Percentiles rank a stretch among this genome's conserved stretches.
Evolutionary conservation across 2,888 invertebrate species (phyloP).

Genomic region (Nemotelus nigrinus): DNA sequence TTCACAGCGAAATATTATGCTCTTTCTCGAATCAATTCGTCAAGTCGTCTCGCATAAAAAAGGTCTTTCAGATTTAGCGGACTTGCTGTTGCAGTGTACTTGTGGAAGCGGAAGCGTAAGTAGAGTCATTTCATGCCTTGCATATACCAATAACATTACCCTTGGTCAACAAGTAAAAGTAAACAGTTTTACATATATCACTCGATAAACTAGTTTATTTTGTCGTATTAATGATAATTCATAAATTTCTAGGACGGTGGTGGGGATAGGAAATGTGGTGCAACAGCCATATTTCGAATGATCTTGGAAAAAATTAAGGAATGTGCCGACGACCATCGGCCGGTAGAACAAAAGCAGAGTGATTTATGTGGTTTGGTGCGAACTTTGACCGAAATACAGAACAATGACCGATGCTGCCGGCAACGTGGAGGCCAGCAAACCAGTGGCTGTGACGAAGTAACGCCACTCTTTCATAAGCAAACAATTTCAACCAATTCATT

Average conservation of each 20-base stretch:
- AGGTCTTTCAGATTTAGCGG: slow-evolving; percentile 36
- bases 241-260: slow-evolving; percentile 7
- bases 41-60: slow-evolving; percentile 39
- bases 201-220: too few species aligned
- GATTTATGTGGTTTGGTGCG: slow-evolving; percentile 16
- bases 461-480: neutral
- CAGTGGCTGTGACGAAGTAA: slow-evolving; percentile 1
- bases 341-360: slow-evolving; percentile 13
- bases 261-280: slow-evolving; percentile 19
- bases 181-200: too few species aligned
- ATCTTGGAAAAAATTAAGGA: slow-evolving; percentile 34
- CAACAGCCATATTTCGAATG: neutral
- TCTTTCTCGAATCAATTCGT: slow-evolving; percentile 39
- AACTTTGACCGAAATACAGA: slow-evolving; percentile 19
- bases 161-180: too few species aligned
- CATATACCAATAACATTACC: neutral
- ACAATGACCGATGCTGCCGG: neutral
- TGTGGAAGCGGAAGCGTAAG: slow-evolving; percentile 24
- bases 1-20: slow-evolving; percentile 35
- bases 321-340: slow-evolving; percentile 8
- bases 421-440: slow-evolving; percentile 1
- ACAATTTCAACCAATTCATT: neutral
- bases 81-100: slow-evolving; percentile 13
- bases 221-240: neutral
- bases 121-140: neutral